Conservation (phyloP, 2,113 vertebrate genomes). For the Oreochromis spilurus region DNA sequence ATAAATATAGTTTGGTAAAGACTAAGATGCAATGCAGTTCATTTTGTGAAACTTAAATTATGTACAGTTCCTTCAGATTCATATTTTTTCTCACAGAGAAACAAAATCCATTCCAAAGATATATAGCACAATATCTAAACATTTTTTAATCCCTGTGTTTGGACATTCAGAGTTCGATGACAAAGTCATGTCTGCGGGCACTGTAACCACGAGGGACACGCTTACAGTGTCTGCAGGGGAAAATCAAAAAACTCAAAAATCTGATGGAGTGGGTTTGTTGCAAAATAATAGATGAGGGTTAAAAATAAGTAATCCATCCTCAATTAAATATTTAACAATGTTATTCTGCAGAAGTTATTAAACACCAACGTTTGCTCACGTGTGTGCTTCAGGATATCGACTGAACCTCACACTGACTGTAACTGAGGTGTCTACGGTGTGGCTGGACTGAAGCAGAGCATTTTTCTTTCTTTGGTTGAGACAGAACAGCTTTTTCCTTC, state of each 20-base stretch:
- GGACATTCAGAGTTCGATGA: not conserved
- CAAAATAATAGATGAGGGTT: not conserved
- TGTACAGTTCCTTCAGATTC: not conserved
- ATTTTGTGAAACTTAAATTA: not conserved
- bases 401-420: not conserved
- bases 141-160: not conserved
- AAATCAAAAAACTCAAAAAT: not conserved
- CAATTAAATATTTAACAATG: not conserved
- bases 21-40: not conserved
- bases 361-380: not conserved
- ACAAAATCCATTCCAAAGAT: not conserved
- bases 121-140: not conserved
- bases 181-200: not conserved
- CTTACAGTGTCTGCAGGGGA: rapidly evolving
- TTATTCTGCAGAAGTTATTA: not conserved
- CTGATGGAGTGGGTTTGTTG: not conserved
- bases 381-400: not conserved
- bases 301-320: not conserved
- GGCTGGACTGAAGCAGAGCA: not conserved
- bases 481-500: not conserved
- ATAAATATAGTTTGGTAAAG: not conserved
- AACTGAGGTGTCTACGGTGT: not conserved
- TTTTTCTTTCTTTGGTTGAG: not conserved
- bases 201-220: not conserved
- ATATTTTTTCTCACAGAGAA: not conserved